A percentile compares a stretch with the other conserved stretches of the same genome.
Evolutionary conservation across 2,888 invertebrate genomes (phyloP).

Genomic region (Tholera decimalis): DNA sequence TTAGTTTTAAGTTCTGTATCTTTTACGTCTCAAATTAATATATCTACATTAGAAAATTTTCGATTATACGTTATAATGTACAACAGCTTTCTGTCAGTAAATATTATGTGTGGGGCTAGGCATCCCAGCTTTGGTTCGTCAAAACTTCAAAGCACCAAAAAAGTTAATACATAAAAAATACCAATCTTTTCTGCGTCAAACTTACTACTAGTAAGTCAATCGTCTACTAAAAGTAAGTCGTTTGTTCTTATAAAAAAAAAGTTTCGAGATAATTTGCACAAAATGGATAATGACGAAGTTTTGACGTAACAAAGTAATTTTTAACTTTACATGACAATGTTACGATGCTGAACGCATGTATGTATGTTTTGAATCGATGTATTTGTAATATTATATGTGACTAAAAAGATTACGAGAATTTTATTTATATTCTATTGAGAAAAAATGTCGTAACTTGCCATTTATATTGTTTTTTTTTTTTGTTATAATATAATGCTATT

Average conservation of each 20-base stretch:
- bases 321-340: conserved; percentile 73
- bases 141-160: conserved; percentile 30
- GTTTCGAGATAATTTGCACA: not conserved
- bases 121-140: conserved; percentile 34
- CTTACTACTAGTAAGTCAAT: too few relatives aligned
- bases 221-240: too few relatives aligned
- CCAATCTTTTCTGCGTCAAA: too few relatives aligned
- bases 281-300: conserved; percentile 30
- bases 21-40: not conserved
- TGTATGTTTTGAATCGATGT: conserved; percentile 79
- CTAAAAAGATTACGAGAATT: conserved; percentile 55
- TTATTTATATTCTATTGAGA: conserved; percentile 46
- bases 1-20: too few relatives aligned
- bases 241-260: too few relatives aligned
- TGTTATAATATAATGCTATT: not conserved
- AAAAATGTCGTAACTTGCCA: conserved; percentile 44
- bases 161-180: not conserved
- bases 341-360: conserved; percentile 71
- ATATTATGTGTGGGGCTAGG: conserved; percentile 41
- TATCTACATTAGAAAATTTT: too few relatives aligned
- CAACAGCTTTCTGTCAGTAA: not conserved
- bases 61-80: too few relatives aligned
- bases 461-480: not conserved
- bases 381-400: conserved; percentile 84
- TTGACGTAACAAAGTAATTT: conserved; percentile 46